Evolutionary conservation across 2,113 vertebrate species (phyloP).

Genomic region (Phalacrocorax aristotelis): DNA sequence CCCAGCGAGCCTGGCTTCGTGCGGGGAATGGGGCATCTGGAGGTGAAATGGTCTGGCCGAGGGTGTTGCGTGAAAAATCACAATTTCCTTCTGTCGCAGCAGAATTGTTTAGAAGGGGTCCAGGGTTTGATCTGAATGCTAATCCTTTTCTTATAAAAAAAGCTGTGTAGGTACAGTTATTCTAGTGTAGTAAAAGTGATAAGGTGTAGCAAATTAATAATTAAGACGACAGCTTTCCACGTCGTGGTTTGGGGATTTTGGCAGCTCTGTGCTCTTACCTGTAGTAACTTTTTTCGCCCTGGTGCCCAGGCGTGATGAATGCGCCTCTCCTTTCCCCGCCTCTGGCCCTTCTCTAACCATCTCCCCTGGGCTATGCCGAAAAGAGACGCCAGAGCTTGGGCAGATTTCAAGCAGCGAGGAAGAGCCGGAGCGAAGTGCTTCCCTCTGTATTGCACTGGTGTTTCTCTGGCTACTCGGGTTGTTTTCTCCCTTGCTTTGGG

Average conservation of each 20-base stretch:
- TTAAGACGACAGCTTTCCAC: background rate
- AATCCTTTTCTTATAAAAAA: background rate
- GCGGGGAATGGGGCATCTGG: background rate
- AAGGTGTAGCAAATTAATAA: background rate
- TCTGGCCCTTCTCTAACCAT: background rate
- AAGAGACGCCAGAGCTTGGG: background rate
- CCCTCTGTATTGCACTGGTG: background rate
- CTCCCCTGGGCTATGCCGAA: background rate
- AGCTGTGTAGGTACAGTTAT: accelerated
- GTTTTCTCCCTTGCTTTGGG: background rate
- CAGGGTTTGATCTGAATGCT: background rate
- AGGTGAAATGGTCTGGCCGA: background rate
- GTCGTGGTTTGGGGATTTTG: background rate
- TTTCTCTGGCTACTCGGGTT: background rate
- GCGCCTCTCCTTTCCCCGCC: accelerated
- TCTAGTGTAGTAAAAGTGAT: background rate
- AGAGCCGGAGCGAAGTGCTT: background rate
- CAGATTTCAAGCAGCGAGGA: background rate
- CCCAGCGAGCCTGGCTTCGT: background rate
- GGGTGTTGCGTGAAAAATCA: background rate
- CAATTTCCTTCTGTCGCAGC: background rate
- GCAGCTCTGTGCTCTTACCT: background rate
- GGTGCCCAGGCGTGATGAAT: too few species aligned
- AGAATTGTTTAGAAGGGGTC: background rate
- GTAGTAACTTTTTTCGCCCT: background rate